These are phyloP conservation scores for Arvicanthis niloticus DNA, from an alignment of 2,113 vertebrate species.

Conservation along the genomic window DNA sequence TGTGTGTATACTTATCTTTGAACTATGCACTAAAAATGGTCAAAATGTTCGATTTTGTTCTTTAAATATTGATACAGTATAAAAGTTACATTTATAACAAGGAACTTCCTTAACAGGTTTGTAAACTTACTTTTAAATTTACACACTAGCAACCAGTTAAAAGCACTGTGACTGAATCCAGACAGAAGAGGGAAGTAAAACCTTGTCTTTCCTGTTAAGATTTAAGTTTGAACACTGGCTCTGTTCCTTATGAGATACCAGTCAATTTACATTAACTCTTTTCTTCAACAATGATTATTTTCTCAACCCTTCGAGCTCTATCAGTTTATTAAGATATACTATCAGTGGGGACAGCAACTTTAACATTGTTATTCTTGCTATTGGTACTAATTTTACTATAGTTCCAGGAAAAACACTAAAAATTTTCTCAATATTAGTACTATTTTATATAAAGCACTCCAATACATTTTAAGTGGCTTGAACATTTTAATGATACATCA, in stretches of 20 bases:
- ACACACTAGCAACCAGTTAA: neutral
- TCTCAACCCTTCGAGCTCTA: neutral
- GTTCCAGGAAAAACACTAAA: constrained; percentile 34
- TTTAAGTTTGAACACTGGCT: neutral
- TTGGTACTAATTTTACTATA: neutral
- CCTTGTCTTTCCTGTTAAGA: neutral
- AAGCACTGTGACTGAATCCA: neutral
- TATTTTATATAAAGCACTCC: neutral
- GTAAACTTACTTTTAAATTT: constrained; percentile 49
- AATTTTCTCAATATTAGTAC: constrained; percentile 33
- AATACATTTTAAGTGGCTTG: neutral
- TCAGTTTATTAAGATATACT: neutral
- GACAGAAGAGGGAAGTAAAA: neutral
- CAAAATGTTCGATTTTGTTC: constrained; percentile 26
- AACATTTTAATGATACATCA: constrained; percentile 42
- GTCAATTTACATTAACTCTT: neutral
- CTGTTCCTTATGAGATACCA: neutral
- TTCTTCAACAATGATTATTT: constrained; percentile 5
- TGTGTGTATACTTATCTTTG: neutral
- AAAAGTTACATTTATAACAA: constrained; percentile 13
- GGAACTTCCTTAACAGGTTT: neutral
- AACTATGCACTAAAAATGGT: neutral
- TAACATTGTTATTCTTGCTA: neutral
- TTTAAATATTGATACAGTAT: neutral
- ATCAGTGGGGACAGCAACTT: neutral